Base-by-base conservation (phyloP, 2,113 vertebrate species). In the Chroicocephalus ridibundus region DNA sequence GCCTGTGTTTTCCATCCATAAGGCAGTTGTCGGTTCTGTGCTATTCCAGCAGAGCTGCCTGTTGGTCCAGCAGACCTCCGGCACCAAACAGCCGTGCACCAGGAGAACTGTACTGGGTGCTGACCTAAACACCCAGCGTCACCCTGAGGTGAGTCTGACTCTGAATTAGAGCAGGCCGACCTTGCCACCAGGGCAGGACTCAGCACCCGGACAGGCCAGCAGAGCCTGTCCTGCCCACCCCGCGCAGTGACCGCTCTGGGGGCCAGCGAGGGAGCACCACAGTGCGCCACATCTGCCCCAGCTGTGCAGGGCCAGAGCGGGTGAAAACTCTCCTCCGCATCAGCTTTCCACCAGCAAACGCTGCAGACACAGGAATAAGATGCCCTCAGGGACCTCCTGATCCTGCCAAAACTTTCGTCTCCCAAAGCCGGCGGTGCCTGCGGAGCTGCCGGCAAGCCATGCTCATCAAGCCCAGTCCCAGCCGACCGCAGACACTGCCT, bases 191-290 rank as follows among this genome's bases (percentile, higher is more conserved):
- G 8, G 20, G 34, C 54, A 76, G 2, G 7, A 15, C 54, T 27
- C 10, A 40, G 70, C 72, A 46, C 24, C 32, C 17, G 5, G 38
- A 19, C 15, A 10, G 2, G 11, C 38, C 12, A 19, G 29, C 9
- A 0, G 29, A 19, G 71, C 75, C 44, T 5, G 3, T 36, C 74
- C 74, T 24, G 55, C 55, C 36, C 74, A 32, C 36, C 58, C 4
- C 7, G 1, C 2, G 1, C 57, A 49, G 75, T 1, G 20, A 38
- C 57, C 2, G 2, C 2, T 11, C 29, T 18, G 29, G 31, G 54
- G 31, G 54, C 6, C 47, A 57, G 2, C 8, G 3, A 47, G 26
- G 57, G 72, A 47, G 25, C 25, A 9, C 8, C 9, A 25, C 42
- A 24, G 14, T 2, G 44, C 3, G 12, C 57, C 18, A 27, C 9